Evolutionary conservation across 2,888 invertebrate genomes (phyloP), one percentile per base, ranked within the genome.

Genomic region (Metallyticus violacea): DNA sequence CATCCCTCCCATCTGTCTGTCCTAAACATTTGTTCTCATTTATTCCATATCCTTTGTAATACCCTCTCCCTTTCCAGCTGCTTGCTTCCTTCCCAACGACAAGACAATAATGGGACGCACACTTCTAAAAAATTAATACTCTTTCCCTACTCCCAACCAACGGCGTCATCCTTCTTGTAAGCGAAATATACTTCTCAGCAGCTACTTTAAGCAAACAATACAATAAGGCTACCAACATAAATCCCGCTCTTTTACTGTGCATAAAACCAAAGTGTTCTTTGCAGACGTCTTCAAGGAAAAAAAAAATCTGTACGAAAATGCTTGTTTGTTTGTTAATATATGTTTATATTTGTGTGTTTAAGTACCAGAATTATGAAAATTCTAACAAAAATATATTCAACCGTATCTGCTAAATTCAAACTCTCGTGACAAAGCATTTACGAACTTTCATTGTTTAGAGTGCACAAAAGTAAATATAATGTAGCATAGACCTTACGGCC

Each of bases 11-110:
- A 62, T 15, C 40, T 62, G 40, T 62, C 40, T 62, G 40, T 62
- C 40, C 40, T 40, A 81, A 30, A 30, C 81, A 81, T 81, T 81
- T 81, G 30, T 81, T 30, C 81, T 30, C 81, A 81, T 81, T 81
- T 81, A 81, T 30, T 81, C 25, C 25, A n/a, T 81, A 81, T 30
- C 30, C n/a, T 81, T 81, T 30, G 30, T 30, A 30, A 30, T 81
- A 26, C 81, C 40, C 25, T 81, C 30, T 9, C 25, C 26, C 25
- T 40, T 81, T 40, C 81, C 81, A 30, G 26, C 7, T 78, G 2
- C 78, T 78, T 30, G 81, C 81, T 30, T 25, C 25, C 30, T 81
- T 81, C 29, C 30, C 40, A 62, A 62, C 40, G 28, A 30, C 81
- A 30, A 30, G 26, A 30, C 26, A 30, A 25, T 81, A 30, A 81